These are phyloP conservation scores for Oryzias woworae DNA, from an alignment of 2,113 vertebrate genomes.

Conservation along the genomic window DNA sequence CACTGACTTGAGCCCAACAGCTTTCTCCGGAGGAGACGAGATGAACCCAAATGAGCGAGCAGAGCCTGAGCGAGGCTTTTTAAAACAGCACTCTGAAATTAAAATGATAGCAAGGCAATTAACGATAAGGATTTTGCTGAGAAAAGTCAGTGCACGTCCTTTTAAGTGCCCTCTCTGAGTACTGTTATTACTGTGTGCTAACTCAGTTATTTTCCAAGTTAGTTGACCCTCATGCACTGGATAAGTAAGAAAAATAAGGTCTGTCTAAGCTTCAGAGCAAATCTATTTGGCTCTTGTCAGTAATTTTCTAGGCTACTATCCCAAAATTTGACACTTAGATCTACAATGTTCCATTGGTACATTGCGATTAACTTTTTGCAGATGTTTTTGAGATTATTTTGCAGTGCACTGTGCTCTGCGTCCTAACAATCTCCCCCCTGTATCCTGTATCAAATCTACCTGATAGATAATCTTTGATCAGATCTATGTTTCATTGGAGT, in stretches of 20 bases:
- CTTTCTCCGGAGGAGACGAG: slow-evolving; percentile 27
- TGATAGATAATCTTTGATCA: no score
- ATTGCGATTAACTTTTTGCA: no score
- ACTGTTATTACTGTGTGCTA: slow-evolving; percentile 57
- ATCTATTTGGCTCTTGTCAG: no score
- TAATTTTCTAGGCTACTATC: no score
- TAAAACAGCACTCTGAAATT: slow-evolving; percentile 63
- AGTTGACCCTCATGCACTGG: slow-evolving; percentile 5
- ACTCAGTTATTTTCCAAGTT: slow-evolving; percentile 22
- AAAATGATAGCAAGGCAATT: slow-evolving; percentile 65
- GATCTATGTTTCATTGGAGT: no score
- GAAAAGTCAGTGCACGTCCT: slow-evolving; percentile 35
- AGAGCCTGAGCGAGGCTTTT: slow-evolving; percentile 36
- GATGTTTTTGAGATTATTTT: no score
- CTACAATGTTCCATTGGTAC: no score
- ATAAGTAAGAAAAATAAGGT: not conserved
- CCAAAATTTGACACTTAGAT: no score
- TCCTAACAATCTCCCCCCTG: no score
- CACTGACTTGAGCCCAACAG: slow-evolving; percentile 51
- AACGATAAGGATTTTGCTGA: slow-evolving; percentile 59
- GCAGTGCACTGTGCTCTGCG: no score
- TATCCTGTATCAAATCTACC: no score
- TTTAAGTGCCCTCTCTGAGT: slow-evolving; percentile 30
- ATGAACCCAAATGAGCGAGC: slow-evolving; percentile 26
- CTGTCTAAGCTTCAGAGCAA: no score